Conservation (phyloP, 2,113 vertebrate species). For the Cyrtonyx montezumae region DNA sequence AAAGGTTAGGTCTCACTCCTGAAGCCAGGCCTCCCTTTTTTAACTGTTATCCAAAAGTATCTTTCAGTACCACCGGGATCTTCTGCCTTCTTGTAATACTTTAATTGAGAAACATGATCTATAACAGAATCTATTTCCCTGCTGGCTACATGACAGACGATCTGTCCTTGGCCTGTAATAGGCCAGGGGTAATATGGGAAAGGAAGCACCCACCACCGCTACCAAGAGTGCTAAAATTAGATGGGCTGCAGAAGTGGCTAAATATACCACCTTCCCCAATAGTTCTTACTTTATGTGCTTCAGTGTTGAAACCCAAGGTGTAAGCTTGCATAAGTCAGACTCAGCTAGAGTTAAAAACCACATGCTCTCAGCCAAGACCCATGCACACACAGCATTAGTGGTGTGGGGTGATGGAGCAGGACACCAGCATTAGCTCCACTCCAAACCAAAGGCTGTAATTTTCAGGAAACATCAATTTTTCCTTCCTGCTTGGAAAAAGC, state of each 20-base stretch:
- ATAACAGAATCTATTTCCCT: slow-evolving; percentile 82
- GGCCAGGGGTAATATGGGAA: slow-evolving; percentile 84
- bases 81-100: slow-evolving; percentile 80
- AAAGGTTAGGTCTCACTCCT: slow-evolving; percentile 73
- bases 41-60: slow-evolving; percentile 77
- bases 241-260: slow-evolving; percentile 80
- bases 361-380: neutral
- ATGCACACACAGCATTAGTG: neutral
- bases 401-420: slow-evolving; percentile 22
- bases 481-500: slow-evolving; percentile 54
- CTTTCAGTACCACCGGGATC: slow-evolving; percentile 81
- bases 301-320: slow-evolving; percentile 34
- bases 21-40: slow-evolving; percentile 66
- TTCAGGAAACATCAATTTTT: slow-evolving; percentile 14
- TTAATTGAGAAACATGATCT: slow-evolving; percentile 89
- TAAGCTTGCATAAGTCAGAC: neutral
- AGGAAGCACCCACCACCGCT: slow-evolving; percentile 78
- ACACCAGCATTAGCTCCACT: neutral
- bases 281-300: slow-evolving; percentile 72
- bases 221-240: slow-evolving; percentile 86
- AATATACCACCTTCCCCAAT: slow-evolving; percentile 82
- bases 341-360: slow-evolving; percentile 15
- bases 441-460: slow-evolving; percentile 43
- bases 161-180: slow-evolving; percentile 84
- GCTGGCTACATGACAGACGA: slow-evolving; percentile 80